Conservation (phyloP, 1,140 invertebrate species). For the Calliphora vicina region DNA sequence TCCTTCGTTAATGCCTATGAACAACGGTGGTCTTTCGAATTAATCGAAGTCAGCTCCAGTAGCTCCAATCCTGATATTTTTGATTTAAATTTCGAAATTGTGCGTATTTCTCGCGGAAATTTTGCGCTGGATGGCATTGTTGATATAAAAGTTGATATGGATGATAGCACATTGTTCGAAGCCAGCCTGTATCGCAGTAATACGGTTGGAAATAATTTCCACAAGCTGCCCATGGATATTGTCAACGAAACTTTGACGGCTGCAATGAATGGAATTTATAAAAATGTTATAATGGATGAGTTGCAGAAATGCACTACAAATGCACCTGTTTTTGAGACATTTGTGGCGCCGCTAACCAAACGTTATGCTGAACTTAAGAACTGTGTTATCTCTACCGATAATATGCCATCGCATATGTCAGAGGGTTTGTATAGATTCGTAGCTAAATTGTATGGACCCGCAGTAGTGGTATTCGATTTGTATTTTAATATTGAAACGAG, state of each 20-base stretch:
- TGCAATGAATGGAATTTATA: neutral
- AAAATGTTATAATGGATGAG: neutral
- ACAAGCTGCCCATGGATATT: neutral
- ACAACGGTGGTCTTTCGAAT: neutral
- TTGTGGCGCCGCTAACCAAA: neutral
- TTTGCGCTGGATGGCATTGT: neutral
- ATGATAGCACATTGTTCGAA: neutral
- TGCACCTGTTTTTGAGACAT: neutral
- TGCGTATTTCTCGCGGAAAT: neutral
- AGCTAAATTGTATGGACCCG: neutral
- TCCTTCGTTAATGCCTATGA: neutral
- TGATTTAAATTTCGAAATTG: neutral
- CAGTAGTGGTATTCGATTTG: too few relatives aligned
- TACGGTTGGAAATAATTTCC: neutral
- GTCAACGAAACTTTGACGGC: neutral
- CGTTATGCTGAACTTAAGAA: neutral
- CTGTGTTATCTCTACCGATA: neutral
- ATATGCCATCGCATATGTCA: neutral
- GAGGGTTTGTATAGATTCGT: neutral
- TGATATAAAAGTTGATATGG: neutral
- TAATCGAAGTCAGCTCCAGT: neutral
- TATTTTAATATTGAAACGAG: too few relatives aligned
- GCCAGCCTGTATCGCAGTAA: neutral
- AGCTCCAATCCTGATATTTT: neutral
- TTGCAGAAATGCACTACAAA: neutral